A percentile compares a stretch with the other conserved stretches of the same genome.
phyloP scores from a whole-genome alignment of 2,888 invertebrate genomes.

The Dynastes hyllus region DNA sequence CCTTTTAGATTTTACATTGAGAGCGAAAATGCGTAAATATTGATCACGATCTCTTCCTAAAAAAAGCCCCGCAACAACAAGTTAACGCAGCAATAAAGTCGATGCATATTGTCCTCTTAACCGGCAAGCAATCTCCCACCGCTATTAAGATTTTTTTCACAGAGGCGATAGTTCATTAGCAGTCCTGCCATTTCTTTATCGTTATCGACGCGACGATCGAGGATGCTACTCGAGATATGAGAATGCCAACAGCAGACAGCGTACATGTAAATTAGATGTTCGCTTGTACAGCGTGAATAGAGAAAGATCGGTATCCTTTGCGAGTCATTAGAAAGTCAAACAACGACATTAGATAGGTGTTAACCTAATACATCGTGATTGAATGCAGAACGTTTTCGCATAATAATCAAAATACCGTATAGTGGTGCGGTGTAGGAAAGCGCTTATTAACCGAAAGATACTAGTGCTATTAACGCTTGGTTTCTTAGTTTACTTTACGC shows the following conservation, averaged over 20 bases:
- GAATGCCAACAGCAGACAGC: slow-evolving; percentile 16
- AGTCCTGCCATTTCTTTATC: slow-evolving; percentile 20
- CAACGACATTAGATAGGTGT: slow-evolving; percentile 26
- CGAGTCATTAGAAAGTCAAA: slow-evolving; percentile 14
- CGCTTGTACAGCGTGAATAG: background rate
- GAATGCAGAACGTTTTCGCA: background rate
- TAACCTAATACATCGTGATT: slow-evolving; percentile 19
- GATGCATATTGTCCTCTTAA: background rate
- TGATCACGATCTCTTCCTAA: too few relatives aligned
- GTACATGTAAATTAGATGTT: slow-evolving; percentile 34
- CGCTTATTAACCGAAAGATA: too few relatives aligned
- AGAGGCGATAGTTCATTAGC: slow-evolving; percentile 5
- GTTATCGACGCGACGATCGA: slow-evolving; percentile 32
- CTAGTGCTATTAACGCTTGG: too few relatives aligned
- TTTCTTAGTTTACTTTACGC: too few relatives aligned
- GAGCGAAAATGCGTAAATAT: too few relatives aligned
- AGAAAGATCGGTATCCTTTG: slow-evolving; percentile 25
- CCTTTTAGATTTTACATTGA: too few relatives aligned
- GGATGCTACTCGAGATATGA: slow-evolving; percentile 23
- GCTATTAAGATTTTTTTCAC: slow-evolving; percentile 17
- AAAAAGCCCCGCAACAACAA: background rate
- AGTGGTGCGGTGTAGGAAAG: too few relatives aligned
- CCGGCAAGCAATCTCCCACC: background rate
- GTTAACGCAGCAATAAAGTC: background rate
- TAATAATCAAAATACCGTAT: background rate